Base-by-base conservation (phyloP, 2,113 vertebrate genomes). In the Rhinoptilus africanus region DNA sequence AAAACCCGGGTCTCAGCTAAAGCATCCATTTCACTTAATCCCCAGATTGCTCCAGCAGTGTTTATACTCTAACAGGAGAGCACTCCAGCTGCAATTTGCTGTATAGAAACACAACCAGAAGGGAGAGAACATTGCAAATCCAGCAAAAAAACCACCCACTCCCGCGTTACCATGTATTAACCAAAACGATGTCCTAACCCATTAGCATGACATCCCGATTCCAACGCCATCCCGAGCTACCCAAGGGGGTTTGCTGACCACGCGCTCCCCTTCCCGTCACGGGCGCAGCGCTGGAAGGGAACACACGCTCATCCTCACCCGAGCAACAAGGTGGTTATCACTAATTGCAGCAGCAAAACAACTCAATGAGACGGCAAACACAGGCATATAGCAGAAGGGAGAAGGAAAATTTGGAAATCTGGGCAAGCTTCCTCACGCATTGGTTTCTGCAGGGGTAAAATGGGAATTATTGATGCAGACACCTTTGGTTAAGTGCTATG, bases 301-400 rank as follows among this genome's bases (percentile, higher is more conserved):
- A 37, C 4, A 1, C 47, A 43, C 15, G 22, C 39, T 39, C 8
- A 2, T 41, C 57, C 50, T 59, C 63, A 4, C 53, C 60, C 6
- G 2, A 62, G 67, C 48, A n/a, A 78, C 5, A 5, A 26, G 50
- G 48, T 59, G 23, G 23, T 71, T 54, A 59, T 56, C 39, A 4
- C 57, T 62, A 75, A 63, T 10, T 19, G 20, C 47, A 35, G 60
- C 66, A 63, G 34, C 34, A 45, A 56, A 76, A 56, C 23, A 59
- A 53, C 35, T 35, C 34, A 19, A 63, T 2, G 10, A 50, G 60
- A 43, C 0, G 2, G 26, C 30, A 39, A 76, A 66, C 0, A 1
- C 3, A 1, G 6, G 13, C 39, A 8, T 14, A 48, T 45, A 67
- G 69, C 45, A 43, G 57, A 27, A 63, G 7, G 24, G 11, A 85